Conservation (phyloP, 2,113 vertebrate genomes). For the Uropsilus gracilis region DNA sequence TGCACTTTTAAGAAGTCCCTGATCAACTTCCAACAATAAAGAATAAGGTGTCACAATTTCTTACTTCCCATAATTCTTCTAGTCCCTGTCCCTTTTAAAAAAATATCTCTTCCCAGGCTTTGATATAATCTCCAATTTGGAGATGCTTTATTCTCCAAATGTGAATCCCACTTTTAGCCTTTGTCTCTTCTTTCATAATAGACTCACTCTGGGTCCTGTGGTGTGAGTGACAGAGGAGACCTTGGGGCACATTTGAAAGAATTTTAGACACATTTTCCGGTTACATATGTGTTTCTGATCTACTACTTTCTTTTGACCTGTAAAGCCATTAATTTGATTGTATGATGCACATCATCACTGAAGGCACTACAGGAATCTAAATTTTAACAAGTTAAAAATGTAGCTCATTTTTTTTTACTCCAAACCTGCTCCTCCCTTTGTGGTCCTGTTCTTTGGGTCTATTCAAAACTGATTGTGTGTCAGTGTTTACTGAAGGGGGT, state of each 20-base stretch:
- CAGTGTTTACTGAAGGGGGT: background rate
- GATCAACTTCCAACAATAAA: background rate
- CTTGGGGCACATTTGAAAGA: background rate
- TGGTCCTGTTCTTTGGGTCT: background rate
- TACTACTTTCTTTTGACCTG: background rate
- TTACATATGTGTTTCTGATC: background rate
- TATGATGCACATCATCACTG: background rate
- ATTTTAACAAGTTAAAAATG: background rate
- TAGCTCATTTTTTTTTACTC: background rate
- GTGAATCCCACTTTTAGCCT: accelerated
- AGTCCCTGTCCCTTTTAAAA: background rate
- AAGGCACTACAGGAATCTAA: background rate
- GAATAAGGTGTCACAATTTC: background rate
- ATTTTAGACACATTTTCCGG: background rate
- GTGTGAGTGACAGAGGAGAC: background rate
- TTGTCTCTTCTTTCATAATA: background rate
- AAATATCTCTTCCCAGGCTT: background rate
- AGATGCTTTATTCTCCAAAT: background rate
- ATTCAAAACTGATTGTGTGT: background rate
- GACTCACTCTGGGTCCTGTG: background rate
- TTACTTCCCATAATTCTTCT: background rate
- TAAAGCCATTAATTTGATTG: background rate
- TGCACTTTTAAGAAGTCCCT: background rate
- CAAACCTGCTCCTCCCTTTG: background rate
- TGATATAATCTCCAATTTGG: background rate